Evolutionary conservation across 2,888 invertebrate genomes (phyloP), one percentile per base, ranked within the genome.

Genomic region (Brachyopa scutellaris): DNA sequence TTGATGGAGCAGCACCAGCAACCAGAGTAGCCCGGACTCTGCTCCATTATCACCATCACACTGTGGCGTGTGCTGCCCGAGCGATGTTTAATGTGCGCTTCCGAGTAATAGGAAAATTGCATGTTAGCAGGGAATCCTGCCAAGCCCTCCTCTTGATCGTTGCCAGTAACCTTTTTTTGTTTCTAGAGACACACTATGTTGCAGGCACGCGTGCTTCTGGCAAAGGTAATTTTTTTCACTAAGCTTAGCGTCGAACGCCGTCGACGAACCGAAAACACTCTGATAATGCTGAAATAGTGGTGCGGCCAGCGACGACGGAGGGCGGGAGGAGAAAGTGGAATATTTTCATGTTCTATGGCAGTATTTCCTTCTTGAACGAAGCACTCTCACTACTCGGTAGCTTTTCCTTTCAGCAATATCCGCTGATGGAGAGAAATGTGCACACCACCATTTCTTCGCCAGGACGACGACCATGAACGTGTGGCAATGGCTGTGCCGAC

Each of bases 361-460:
- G 55, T 82, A 70, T 82, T 64, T 74, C 57, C 49, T 59, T 21
- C 26, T 13, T 23, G 8, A 57, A 42, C 2, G 47, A 40, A 66
- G 66, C 66, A 82, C 82, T 82, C 82, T 82, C 80, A 82, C 77
- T 82, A 51, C 59, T 70, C 70, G 61, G 53, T 69, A 72, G 77
- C 82, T 82, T 82, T 82, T 77, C 64, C 77, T 82, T 82, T 82
- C 82, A 82, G 77, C 82, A 66, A 77, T 82, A 77, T 82, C 82
- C 82, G 80, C 38, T 77, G 70, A 59, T 70, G 82, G 49, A 72
- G 66, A 66, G 82, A 61, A 77, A 72, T 76, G 42, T 64, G 45
- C 45, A 61, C 59, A 66, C 29, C 38, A 36, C 13, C 6, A n/a
- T 26, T 73, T 42, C 57, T 42, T 40, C 23, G 7, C 15, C 19